A percentile compares a stretch with the other conserved stretches of the same genome.
Evolutionary conservation across 2,888 invertebrate species (phyloP).

Genomic region (Adelphocoris suturalis): DNA sequence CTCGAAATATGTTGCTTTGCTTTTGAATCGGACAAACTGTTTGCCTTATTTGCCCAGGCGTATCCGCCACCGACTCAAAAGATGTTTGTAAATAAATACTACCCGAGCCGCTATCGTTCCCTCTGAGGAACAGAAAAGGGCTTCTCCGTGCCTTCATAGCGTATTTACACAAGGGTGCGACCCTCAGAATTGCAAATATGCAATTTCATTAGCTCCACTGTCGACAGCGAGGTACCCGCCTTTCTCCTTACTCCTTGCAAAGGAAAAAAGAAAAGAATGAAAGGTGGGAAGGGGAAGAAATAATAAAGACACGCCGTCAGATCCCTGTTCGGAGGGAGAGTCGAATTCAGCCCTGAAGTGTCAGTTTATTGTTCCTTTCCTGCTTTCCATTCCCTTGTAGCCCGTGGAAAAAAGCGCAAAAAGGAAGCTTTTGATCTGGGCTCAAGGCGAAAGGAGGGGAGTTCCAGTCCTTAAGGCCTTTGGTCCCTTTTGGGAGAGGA

Average conservation of each 20-base stretch:
- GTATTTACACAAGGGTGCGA: neutral
- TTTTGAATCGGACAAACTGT: too few species aligned
- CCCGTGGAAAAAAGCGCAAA: neutral
- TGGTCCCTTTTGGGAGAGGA: neutral
- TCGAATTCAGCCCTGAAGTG: constrained; percentile 25
- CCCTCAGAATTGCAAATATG: neutral
- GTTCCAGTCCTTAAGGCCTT: constrained; percentile 44
- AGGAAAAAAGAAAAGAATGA: neutral
- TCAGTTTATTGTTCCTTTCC: constrained; percentile 40
- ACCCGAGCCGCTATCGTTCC: neutral
- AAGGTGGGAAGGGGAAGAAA: neutral
- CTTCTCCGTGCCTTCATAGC: neutral
- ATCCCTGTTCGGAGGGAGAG: constrained; percentile 19
- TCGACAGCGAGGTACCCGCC: neutral
- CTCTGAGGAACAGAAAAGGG: neutral
- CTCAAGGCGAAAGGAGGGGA: neutral
- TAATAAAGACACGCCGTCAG: constrained; percentile 7
- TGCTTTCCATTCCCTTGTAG: constrained; percentile 36
- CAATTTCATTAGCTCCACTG: neutral
- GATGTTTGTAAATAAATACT: neutral
- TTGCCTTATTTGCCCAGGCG: too few species aligned
- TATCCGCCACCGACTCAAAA: too few species aligned
- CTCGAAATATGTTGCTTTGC: too few species aligned
- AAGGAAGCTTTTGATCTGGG: constrained; percentile 48
- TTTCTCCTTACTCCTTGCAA: neutral